A percentile compares a stretch with the other conserved stretches of the same genome.
Conservation (phyloP, 2,888 invertebrate species). For the Cetonia aurata region DNA sequence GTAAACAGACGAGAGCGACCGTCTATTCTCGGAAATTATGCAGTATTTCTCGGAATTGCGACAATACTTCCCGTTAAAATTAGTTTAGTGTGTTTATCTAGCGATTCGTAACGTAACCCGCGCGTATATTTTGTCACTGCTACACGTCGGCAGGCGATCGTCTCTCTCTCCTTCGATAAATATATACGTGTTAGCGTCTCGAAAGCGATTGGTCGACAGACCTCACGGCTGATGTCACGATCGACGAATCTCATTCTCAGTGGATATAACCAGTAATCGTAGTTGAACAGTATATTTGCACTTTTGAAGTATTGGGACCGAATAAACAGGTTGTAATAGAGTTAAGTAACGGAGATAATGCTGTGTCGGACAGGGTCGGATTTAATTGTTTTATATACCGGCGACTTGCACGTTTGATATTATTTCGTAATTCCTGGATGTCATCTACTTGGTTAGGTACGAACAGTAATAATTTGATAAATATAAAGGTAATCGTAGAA, state of each 20-base stretch:
- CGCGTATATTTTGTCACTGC: neutral
- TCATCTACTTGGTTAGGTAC: too few relatives aligned
- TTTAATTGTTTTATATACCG: neutral
- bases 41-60: slow-evolving; percentile 32
- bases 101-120: neutral
- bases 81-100: slow-evolving; percentile 35
- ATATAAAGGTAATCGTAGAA: too few relatives aligned
- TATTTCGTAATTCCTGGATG: too few relatives aligned
- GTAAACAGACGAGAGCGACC: neutral
- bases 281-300: slow-evolving; percentile 34
- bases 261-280: slow-evolving; percentile 25
- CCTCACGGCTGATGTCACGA: slow-evolving; percentile 17
- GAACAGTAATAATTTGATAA: too few relatives aligned
- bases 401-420: too few relatives aligned
- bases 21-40: slow-evolving; percentile 36
- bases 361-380: slow-evolving; percentile 6
- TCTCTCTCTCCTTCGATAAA: too few relatives aligned
- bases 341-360: slow-evolving; percentile 25
- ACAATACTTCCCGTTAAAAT: slow-evolving; percentile 31
- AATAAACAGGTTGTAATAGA: slow-evolving; percentile 36
- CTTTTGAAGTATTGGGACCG: slow-evolving; percentile 31
- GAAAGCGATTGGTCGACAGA: neutral
- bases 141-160: neutral
- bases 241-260: neutral
- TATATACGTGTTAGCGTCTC: neutral